Base-by-base conservation (phyloP, 2,113 vertebrate genomes). In the Megaptera novaeangliae region DNA sequence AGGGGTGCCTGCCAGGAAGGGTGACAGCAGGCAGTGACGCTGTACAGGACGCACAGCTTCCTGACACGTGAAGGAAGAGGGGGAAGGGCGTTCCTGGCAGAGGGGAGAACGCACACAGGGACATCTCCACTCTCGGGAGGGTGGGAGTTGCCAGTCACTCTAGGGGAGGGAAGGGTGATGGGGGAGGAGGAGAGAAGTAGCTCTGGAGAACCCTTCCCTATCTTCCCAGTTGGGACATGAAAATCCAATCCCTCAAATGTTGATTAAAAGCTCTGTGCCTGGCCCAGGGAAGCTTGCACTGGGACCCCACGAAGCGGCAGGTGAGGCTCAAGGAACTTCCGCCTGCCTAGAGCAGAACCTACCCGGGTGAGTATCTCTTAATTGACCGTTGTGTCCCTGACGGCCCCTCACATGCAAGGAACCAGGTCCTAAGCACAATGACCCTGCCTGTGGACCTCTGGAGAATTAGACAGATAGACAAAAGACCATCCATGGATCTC, bases 211-310 rank as follows among this genome's bases (percentile, higher is more conserved):
- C 25, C 10, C 13, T 63, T 83, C 12, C 29, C 31, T 23, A 1
- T 80, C 36, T 71, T 23, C 3, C 12, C 39, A 29, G 15, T 0
- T 13, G 31, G n/a, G 34, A 71, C 81, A 17, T 17, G 15, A 55
- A 88, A 66, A 59, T 44, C 12, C 41, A 75, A 0, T 46, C 39
- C 49, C n/a, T 84, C 41, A 29, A 18, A 52, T 11, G 8, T 8
- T 49, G 15, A 15, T 25, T 41, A 17, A 80, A 88, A 31, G 11
- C 29, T 25, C 8, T 7, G 6, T 12, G 21, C 34, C 75, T 81
- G 41, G 55, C n/a, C 41, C 3, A 0, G 41, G 25, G 85, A 78
- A 68, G 1, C 27, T 69, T 64, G 13, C 2, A 3, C 7, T 0
- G n/a, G 46, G 5, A 31, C 29, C 29, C 52, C 2, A 12, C 0